Percentiles rank a stretch among this genome's conserved stretches.
Evolutionary conservation across 2,113 vertebrate genomes (phyloP).

Genomic region (Gulo gulo): DNA sequence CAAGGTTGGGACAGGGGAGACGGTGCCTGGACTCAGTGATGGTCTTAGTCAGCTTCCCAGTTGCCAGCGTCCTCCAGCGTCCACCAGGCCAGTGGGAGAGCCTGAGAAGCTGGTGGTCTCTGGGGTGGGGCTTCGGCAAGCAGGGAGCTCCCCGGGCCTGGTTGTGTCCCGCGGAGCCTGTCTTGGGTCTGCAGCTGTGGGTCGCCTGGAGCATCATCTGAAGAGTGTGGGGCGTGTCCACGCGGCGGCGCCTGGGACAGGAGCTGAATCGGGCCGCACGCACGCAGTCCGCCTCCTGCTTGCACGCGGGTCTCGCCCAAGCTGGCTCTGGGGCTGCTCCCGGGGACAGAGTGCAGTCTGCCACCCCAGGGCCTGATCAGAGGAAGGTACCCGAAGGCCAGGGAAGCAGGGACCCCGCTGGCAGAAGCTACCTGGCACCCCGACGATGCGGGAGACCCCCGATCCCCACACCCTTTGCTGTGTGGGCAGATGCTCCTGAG

Average conservation of each 20-base stretch:
- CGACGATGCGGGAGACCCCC: neutral
- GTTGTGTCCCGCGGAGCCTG: neutral
- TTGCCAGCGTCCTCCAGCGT: neutral
- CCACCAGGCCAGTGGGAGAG: fast-evolving
- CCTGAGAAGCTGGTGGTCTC: neutral
- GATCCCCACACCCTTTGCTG: neutral
- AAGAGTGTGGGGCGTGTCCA: neutral
- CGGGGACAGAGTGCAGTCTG: no score
- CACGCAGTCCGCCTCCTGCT: fast-evolving
- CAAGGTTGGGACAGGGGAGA: neutral
- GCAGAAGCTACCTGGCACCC: neutral
- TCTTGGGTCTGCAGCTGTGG: neutral
- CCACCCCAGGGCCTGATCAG: neutral
- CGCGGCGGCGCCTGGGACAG: neutral
- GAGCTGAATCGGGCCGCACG: neutral
- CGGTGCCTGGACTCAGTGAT: fast-evolving
- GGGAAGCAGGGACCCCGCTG: neutral
- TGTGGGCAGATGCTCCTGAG: neutral
- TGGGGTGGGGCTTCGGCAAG: neutral
- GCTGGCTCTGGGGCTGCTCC: neutral
- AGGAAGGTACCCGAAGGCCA: neutral
- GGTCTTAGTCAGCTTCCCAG: neutral
- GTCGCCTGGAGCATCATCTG: neutral
- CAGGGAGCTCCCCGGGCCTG: neutral
- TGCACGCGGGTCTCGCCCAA: neutral